phyloP scores from a whole-genome alignment of 1,140 invertebrate genomes.

The Drosophila pallidifrons region DNA sequence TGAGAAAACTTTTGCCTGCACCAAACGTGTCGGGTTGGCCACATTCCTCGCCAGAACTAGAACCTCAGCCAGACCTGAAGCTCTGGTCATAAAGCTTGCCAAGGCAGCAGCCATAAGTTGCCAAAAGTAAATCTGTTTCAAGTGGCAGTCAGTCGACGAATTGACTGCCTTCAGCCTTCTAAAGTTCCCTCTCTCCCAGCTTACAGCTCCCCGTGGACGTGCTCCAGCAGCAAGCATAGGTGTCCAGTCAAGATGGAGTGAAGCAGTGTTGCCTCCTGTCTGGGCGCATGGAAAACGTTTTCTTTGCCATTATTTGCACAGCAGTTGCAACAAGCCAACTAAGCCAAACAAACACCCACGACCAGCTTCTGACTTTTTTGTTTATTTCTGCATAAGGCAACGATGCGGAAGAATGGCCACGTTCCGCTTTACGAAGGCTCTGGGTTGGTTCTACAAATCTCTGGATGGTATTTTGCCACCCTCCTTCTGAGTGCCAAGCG shows the following conservation, averaged over 20 bases:
- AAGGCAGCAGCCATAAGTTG: slow-evolving; percentile 57
- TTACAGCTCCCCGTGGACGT: slow-evolving; percentile 46
- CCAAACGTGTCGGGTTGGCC: slow-evolving; percentile 64
- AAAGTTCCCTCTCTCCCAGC: not conserved
- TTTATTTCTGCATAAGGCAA: slow-evolving; percentile 76
- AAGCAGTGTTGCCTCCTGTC: slow-evolving; percentile 26
- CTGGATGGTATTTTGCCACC: slow-evolving; percentile 30
- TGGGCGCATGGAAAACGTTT: slow-evolving; percentile 35
- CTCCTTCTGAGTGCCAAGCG: slow-evolving; percentile 19
- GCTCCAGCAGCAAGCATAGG: slow-evolving; percentile 16
- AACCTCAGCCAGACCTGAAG: slow-evolving; percentile 15
- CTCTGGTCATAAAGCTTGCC: slow-evolving; percentile 46
- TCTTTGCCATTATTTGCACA: slow-evolving; percentile 74
- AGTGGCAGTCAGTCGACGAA: slow-evolving; percentile 68
- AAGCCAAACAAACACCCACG: slow-evolving; percentile 19
- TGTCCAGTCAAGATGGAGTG: slow-evolving; percentile 16
- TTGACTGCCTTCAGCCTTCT: slow-evolving; percentile 37
- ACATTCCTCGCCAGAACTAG: slow-evolving; percentile 30
- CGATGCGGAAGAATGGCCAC: slow-evolving; percentile 74
- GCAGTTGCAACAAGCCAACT: slow-evolving; percentile 64
- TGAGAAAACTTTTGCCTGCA: slow-evolving; percentile 79
- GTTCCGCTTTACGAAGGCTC: slow-evolving; percentile 49
- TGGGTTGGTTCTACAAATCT: slow-evolving; percentile 34
- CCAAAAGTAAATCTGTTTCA: slow-evolving; percentile 79
- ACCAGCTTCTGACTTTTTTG: slow-evolving; percentile 52